These are phyloP conservation scores for Asarcornis scutulata DNA, from an alignment of 2,113 vertebrate genomes.

Conservation along the genomic window DNA sequence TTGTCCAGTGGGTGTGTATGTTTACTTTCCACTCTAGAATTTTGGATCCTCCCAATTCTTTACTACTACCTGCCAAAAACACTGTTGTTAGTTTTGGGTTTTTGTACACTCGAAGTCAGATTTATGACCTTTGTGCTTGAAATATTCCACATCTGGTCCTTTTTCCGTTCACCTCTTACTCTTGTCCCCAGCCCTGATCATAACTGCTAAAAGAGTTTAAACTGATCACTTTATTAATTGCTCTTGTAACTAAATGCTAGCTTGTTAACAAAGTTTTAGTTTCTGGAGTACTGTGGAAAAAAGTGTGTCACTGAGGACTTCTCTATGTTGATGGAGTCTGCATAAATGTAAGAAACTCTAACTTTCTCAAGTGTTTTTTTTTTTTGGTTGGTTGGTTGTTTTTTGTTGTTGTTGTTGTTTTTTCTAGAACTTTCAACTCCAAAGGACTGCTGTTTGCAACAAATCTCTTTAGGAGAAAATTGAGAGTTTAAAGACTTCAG, in stretches of 20 bases:
- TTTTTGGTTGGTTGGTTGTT: too few relatives aligned
- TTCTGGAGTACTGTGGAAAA: not conserved
- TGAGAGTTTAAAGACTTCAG: not conserved
- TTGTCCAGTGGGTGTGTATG: not conserved
- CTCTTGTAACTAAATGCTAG: not conserved
- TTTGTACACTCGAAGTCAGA: not conserved
- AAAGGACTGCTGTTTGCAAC: not conserved
- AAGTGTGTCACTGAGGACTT: not conserved
- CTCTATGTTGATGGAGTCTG: not conserved
- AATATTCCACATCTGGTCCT: not conserved
- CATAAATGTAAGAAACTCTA: not conserved
- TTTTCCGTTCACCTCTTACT: not conserved
- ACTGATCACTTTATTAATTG: not conserved
- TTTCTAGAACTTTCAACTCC: not conserved
- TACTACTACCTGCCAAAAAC: slow-evolving; percentile 7
- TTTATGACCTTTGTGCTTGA: not conserved
- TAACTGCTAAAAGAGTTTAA: not conserved
- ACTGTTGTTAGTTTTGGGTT: not conserved
- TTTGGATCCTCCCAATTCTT: slow-evolving; percentile 21
- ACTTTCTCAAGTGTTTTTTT: not conserved
- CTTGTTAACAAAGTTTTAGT: not conserved
- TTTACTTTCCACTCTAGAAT: slow-evolving; percentile 32
- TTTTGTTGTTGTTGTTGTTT: too few relatives aligned
- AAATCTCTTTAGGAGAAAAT: not conserved
- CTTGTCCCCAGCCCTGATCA: not conserved